Evolutionary conservation across 2,113 vertebrate genomes (phyloP), one percentile per base, ranked within the genome.

Genomic region (Xenus cinereus): DNA sequence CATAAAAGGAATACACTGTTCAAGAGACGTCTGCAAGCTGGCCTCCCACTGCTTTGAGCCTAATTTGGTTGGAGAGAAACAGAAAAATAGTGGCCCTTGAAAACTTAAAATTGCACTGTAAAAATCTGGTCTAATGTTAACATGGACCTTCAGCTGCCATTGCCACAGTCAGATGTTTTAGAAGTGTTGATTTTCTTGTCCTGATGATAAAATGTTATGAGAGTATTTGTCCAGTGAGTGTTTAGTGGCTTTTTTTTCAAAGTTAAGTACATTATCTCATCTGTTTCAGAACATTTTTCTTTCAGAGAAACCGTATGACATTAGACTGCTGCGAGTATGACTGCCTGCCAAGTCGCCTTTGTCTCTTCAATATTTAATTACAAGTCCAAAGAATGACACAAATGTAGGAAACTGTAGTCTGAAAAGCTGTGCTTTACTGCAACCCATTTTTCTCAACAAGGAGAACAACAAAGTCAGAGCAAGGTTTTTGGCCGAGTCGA

Each of bases 281-380:
- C 84, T 60, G 50, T 80, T 95, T 89, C 74, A 76, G 87, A 89
- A 80, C 20, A 84, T 68, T 76, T 89, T 88, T 83, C 51, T 89
- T 84, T 80, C 76, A 91, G 60, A 93, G 28, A 84, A 91, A 73
- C n/a, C 0, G 0, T 69, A 50, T 46, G 81, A 94, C 43, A 91
- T 77, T 89, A 84, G 80, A 68, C 39, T 28, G 35, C 59, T 91
- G 72, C 48, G 62, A 74, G 62, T 76, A 77, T 33, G 68, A 68
- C 79, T 87, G 84, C 48, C 62, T 76, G 87, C 72, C 87, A 95
- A 84, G 23, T 51, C 56, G 86, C 80, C 82, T 94, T 90, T 92
- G 60, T 84, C 78, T 93, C 81, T 84, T 93, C 72, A 73, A 57
- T 87, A 80, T 90, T 93, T 90, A 82, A 95, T 92, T 82, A 74